A percentile compares a stretch with the other conserved stretches of the same genome.
These are phyloP conservation scores for Umimayanthus kanabou DNA, from an alignment of 92 coral and sea anemone genomes.

Conservation along the genomic window DNA sequence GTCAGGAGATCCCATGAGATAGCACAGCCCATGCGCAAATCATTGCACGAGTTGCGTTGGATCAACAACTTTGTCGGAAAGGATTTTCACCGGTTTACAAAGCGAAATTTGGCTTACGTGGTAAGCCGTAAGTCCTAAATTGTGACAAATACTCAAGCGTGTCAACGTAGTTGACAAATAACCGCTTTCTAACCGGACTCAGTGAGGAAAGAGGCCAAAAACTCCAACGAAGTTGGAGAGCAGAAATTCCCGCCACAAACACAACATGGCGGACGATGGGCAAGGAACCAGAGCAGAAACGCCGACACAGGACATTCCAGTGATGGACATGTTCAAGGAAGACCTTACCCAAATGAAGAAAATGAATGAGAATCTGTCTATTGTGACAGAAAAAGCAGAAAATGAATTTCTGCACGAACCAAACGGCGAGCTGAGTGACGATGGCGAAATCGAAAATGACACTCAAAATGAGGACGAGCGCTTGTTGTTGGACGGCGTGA, in stretches of 20 bases:
- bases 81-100: neutral
- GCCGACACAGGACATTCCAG: too few species aligned
- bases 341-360: neutral
- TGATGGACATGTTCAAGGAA: neutral
- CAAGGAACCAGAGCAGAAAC: neutral
- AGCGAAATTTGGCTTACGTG: neutral
- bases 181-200: neutral
- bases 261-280: neutral
- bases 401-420: neutral
- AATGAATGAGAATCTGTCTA: neutral
- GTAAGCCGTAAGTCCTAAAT: neutral
- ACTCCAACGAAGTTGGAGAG: neutral
- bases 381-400: neutral
- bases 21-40: conserved; percentile 26
- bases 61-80: neutral
- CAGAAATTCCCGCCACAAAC: neutral
- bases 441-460: neutral
- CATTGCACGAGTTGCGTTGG: conserved; percentile 21
- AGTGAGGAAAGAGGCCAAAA: neutral
- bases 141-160: neutral
- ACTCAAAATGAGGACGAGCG: neutral
- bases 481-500: too few species aligned
- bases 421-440: neutral
- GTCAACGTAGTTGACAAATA: neutral
- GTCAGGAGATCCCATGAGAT: conserved; percentile 29